These are phyloP conservation scores for Sebastolobus altivelis DNA, from an alignment of 2,797 vertebrate species.

Conservation along the genomic window DNA sequence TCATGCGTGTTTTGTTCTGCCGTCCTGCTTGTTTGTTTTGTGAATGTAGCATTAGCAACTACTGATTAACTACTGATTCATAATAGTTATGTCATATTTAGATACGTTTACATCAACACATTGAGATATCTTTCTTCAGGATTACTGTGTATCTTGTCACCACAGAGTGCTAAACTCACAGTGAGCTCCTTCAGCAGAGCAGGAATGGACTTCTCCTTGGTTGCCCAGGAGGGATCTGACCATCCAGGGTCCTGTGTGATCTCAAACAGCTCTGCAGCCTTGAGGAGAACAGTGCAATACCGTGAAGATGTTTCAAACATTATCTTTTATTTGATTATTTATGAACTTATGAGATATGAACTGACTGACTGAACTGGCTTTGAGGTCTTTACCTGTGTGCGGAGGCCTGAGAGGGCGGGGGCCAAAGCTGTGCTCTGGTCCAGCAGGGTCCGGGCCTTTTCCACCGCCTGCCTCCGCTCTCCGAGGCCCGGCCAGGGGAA, in stretches of 20 bases:
- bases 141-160: background rate
- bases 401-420: slow-evolving; percentile 65
- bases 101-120: background rate
- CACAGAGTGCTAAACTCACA: slow-evolving; percentile 66
- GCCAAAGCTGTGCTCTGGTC: slow-evolving; percentile 69
- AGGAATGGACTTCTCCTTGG: slow-evolving; percentile 72
- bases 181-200: slow-evolving; percentile 75
- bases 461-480: slow-evolving; percentile 80
- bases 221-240: slow-evolving; percentile 71
- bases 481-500: slow-evolving; percentile 87
- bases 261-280: slow-evolving; percentile 77
- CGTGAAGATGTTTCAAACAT: background rate
- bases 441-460: slow-evolving; percentile 73
- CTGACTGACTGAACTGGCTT: background rate
- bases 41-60: too few species aligned
- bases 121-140: background rate
- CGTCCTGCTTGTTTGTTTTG: too few species aligned
- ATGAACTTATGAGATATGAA: background rate
- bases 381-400: slow-evolving; percentile 54
- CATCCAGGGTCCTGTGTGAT: slow-evolving; percentile 79
- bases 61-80: too few species aligned
- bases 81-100: background rate
- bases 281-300: background rate
- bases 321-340: background rate
- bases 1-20: too few species aligned